Evolutionary conservation across 2,113 vertebrate genomes (phyloP).

Genomic region (Todiramphus chloris): DNA sequence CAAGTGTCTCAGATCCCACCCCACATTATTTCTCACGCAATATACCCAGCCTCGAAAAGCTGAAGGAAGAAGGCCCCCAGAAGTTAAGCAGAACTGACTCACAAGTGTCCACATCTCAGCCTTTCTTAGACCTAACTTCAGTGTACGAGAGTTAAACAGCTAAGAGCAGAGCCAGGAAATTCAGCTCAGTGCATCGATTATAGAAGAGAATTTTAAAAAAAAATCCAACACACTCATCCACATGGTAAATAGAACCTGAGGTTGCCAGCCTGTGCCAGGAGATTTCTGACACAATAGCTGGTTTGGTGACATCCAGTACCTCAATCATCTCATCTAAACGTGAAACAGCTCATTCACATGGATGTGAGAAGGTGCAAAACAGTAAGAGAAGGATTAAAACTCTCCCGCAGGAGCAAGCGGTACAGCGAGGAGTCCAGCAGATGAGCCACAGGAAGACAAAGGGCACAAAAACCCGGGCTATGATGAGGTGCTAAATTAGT

Average conservation of each 20-base stretch:
- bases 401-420: not conserved
- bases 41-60: fast-evolving
- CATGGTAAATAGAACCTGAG: not conserved
- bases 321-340: not conserved
- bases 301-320: not conserved
- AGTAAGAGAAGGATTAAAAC: not conserved
- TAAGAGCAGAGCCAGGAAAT: not conserved
- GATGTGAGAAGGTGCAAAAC: not conserved
- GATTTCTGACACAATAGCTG: not conserved
- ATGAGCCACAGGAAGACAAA: not conserved
- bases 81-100: not conserved
- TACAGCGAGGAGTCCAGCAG: not conserved
- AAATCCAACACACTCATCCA: fast-evolving
- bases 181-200: fast-evolving
- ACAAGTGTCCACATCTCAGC: not conserved
- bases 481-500: not conserved
- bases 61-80: not conserved
- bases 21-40: fast-evolving
- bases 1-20: fast-evolving
- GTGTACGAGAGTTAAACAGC: not conserved
- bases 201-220: not conserved
- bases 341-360: not conserved
- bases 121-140: not conserved
- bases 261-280: not conserved
- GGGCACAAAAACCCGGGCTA: not conserved